phyloP scores from a whole-genome alignment of 2,888 invertebrate species.

The Furcula furcula region DNA sequence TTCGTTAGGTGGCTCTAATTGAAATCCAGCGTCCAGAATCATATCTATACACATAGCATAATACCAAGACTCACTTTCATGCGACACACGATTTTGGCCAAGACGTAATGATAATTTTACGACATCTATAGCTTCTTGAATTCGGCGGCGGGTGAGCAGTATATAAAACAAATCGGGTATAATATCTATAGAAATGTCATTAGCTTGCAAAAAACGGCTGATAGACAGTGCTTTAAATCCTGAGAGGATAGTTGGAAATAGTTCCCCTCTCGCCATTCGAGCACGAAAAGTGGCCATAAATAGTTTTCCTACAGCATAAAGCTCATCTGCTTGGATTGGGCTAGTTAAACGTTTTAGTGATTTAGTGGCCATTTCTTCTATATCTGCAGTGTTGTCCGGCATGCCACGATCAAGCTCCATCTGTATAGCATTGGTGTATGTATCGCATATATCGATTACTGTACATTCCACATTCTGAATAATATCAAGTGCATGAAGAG shows the following conservation, averaged over 20 bases:
- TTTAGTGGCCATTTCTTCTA: constrained; percentile 55
- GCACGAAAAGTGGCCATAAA: constrained; percentile 68
- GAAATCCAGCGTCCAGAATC: constrained; percentile 80
- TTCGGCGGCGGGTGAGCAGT: constrained; percentile 61
- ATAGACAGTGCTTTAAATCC: constrained; percentile 65
- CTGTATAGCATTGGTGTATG: constrained; percentile 69
- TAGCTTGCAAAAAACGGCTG: constrained; percentile 65
- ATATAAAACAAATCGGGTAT: constrained; percentile 70
- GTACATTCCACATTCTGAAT: constrained; percentile 58
- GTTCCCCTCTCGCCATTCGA: constrained; percentile 53
- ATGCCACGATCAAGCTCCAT: constrained; percentile 66
- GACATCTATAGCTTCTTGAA: constrained; percentile 75
- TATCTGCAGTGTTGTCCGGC: constrained; percentile 50
- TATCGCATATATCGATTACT: constrained; percentile 65
- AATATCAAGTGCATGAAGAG: constrained; percentile 53
- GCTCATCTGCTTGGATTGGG: constrained; percentile 63
- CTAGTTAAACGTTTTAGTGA: constrained; percentile 46
- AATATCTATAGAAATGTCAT: constrained; percentile 61
- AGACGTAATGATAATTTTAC: constrained; percentile 53
- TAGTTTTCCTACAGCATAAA: constrained; percentile 68
- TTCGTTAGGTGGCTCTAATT: constrained; percentile 68
- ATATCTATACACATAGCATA: constrained; percentile 81
- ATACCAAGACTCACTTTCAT: constrained; percentile 74
- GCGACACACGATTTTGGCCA: constrained; percentile 36
- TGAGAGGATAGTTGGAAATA: constrained; percentile 54